Conservation (phyloP, 2,797 vertebrate genomes). For the Lepus oiostolus region DNA sequence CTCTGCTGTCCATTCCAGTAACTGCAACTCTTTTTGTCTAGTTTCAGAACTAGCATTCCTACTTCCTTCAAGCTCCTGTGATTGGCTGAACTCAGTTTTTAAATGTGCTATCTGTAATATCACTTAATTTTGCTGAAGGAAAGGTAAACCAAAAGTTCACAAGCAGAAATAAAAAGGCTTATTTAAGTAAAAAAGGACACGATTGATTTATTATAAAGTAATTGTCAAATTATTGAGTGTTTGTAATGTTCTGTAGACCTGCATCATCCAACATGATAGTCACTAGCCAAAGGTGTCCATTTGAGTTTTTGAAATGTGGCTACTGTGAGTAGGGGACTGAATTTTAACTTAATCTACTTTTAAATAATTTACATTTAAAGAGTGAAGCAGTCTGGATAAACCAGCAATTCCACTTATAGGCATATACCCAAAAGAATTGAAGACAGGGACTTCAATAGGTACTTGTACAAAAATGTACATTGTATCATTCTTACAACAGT, state of each 20-base stretch:
- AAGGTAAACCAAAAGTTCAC: not conserved
- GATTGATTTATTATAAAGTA: not conserved
- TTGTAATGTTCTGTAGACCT: not conserved
- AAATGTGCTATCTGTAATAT: not conserved
- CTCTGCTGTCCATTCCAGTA: conserved; percentile 72
- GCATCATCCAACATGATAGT: not conserved
- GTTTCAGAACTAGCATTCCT: not conserved
- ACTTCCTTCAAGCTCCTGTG: not conserved
- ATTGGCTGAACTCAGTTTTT: not conserved
- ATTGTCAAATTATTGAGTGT: not conserved
- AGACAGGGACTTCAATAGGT: not conserved
- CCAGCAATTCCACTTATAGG: not conserved
- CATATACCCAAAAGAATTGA: not conserved
- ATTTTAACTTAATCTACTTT: not conserved
- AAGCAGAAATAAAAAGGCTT: not conserved
- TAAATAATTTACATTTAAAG: conserved; percentile 33
- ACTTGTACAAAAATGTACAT: not conserved
- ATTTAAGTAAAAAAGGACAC: not conserved
- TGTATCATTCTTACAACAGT: not conserved
- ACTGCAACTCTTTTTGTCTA: conserved; percentile 59
- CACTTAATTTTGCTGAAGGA: not conserved
- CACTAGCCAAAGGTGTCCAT: not conserved
- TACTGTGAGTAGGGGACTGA: not conserved
- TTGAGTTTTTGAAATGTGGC: not conserved
- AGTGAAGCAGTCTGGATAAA: not conserved